Evolutionary conservation across 1,140 invertebrate species (phyloP), one percentile per base, ranked within the genome.

Genomic region (Halictus rubicundus): DNA sequence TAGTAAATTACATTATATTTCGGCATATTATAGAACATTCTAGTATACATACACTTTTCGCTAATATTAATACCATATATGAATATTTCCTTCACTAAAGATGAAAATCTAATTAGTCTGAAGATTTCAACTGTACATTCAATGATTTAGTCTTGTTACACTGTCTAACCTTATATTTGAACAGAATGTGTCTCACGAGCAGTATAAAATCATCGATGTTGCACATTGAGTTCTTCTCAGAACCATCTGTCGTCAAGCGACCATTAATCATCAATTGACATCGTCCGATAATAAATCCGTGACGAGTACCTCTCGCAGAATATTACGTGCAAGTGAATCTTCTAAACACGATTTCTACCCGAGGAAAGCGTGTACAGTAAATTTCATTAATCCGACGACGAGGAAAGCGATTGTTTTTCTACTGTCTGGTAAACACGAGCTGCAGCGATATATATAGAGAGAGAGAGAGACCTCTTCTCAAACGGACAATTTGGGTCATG

Each of bases 401-500:
- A 65, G 59, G 76, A 84, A 84, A 84, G 74, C 68, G 21, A 5
- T 25, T 39, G 71, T 61, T 52, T 32, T 39, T 69, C 39, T 19
- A 27, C 3, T 23, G 19, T 49, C 49, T 32, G n/a, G 42, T 61
- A 54, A 52, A 21, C 32, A 27, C 14, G 60, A 61, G 66, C 66
- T 46, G 52, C 63, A 68, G 76, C 68, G 71, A n/a, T n/a, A n/a
- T n/a, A n/a, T n/a, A n/a, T n/a, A 32, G 32, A 32, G 32, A 32
- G 32, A 32, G 32, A 32, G 32, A 32, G 32, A 64, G 79, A 69
- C 68, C 73, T 46, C n/a, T 63, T 23, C 16, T 19, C 3, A 54
- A 74, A 63, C 49, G 39, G 46, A 78, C 60, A 80, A 86, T 85
- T 82, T 68, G 37, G 72, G 76, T 84, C 84, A 81, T 78, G 68